Evolutionary conservation across 1,140 invertebrate species (phyloP).

Genomic region (Brachionus manjavacas): DNA sequence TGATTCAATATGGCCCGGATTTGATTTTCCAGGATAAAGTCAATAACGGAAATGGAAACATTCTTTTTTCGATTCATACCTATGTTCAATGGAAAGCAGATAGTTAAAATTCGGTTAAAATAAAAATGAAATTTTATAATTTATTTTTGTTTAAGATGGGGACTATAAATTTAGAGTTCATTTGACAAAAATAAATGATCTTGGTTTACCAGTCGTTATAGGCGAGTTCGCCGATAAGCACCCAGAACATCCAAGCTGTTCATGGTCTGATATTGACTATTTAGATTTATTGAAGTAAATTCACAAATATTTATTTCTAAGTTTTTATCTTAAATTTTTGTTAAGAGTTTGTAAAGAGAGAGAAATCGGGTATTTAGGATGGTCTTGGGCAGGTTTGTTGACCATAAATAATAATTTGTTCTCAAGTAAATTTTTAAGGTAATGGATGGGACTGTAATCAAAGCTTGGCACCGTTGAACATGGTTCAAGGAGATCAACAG

Average conservation of each 20-base stretch:
- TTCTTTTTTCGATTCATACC: neutral
- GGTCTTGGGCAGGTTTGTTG: neutral
- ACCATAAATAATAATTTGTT: neutral
- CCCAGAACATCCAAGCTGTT: neutral
- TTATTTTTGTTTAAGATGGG: neutral
- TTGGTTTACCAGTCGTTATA: neutral
- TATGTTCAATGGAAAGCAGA: slow-evolving; percentile 11
- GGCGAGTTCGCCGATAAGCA: slow-evolving; percentile 31
- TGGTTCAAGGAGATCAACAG: slow-evolving; percentile 15
- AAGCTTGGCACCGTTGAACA: neutral
- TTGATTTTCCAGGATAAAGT: slow-evolving; percentile 1
- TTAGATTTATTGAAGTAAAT: slow-evolving; percentile 21
- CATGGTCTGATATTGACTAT: slow-evolving; percentile 8
- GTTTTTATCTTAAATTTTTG: neutral
- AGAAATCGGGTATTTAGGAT: slow-evolving; percentile 20
- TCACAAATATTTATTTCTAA: neutral
- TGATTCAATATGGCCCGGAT: neutral
- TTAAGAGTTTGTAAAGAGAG: slow-evolving; percentile 1
- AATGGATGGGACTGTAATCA: slow-evolving; percentile 1
- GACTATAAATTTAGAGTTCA: slow-evolving; percentile 20
- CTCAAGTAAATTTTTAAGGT: neutral
- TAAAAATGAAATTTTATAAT: neutral
- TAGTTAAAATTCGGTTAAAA: neutral
- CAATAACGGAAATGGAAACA: slow-evolving; percentile 19
- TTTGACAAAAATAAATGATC: slow-evolving; percentile 2